phyloP scores from a whole-genome alignment of 2,113 vertebrate genomes.

The Gracilinanus agilis region DNA sequence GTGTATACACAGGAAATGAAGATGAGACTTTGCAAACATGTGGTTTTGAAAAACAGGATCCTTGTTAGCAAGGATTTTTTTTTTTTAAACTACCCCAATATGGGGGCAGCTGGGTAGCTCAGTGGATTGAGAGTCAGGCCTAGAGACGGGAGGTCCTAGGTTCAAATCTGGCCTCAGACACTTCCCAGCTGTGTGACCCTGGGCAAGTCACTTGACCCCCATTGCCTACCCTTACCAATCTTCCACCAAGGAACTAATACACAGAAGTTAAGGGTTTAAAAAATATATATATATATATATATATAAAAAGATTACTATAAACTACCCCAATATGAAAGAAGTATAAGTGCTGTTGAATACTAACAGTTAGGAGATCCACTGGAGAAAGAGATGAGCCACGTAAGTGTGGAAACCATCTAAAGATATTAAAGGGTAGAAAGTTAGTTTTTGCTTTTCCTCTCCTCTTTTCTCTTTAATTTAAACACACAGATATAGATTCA shows the following conservation, averaged over 20 bases:
- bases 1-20: not conserved
- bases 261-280: too few species aligned
- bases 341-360: not conserved
- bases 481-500: too few species aligned
- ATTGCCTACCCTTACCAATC: too few species aligned
- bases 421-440: not conserved
- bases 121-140: too few species aligned
- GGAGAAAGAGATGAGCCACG: not conserved
- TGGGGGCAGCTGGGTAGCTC: too few species aligned
- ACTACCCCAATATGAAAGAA: not conserved
- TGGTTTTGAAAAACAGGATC: not conserved
- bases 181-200: too few species aligned
- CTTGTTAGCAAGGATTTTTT: not conserved
- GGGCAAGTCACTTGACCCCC: too few species aligned
- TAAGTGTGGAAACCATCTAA: not conserved
- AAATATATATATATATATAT: too few species aligned
- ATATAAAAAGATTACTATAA: too few species aligned
- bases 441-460: not conserved
- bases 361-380: not conserved
- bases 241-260: too few species aligned
- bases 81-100: not conserved
- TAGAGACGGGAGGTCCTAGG: too few species aligned
- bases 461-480: not conserved
- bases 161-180: too few species aligned
- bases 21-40: not conserved